phyloP scores from a whole-genome alignment of 1,140 invertebrate species.

The Drosophila malerkotliana region DNA sequence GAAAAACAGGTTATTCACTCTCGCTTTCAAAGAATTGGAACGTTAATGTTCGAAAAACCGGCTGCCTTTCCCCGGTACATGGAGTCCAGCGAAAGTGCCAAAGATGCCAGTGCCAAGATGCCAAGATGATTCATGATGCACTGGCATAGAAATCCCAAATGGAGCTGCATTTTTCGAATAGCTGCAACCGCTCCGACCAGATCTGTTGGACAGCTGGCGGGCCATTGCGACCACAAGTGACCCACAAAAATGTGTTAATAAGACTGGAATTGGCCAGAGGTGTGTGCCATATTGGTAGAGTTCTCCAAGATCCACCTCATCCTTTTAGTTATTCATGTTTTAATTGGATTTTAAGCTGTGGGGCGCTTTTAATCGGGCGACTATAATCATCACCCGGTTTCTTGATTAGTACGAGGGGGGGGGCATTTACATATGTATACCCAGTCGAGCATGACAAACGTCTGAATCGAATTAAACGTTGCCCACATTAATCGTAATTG shows the following conservation, averaged over 20 bases:
- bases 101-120: too few relatives aligned
- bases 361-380: not conserved
- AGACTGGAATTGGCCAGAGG: not conserved
- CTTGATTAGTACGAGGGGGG: not conserved
- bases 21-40: constrained; percentile 29
- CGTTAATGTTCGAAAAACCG: constrained; percentile 15
- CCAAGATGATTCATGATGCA: constrained; percentile 36
- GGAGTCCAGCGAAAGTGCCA: constrained; percentile 22
- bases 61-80: constrained; percentile 17
- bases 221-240: not conserved
- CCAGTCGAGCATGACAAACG: constrained; percentile 6
- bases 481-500: constrained; percentile 14
- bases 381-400: not conserved
- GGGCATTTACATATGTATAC: not conserved
- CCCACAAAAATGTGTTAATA: not conserved
- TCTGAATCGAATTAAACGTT: constrained; percentile 5
- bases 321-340: not conserved
- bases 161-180: constrained; percentile 32
- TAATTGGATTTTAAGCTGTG: not conserved
- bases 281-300: not conserved
- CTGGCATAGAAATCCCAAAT: constrained; percentile 19
- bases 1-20: constrained; percentile 10
- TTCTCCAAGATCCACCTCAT: too few relatives aligned
- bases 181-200: constrained; percentile 3
- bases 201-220: constrained; percentile 8